Conservation (phyloP, 2,113 vertebrate genomes). For the Triplophysa siluroides region DNA sequence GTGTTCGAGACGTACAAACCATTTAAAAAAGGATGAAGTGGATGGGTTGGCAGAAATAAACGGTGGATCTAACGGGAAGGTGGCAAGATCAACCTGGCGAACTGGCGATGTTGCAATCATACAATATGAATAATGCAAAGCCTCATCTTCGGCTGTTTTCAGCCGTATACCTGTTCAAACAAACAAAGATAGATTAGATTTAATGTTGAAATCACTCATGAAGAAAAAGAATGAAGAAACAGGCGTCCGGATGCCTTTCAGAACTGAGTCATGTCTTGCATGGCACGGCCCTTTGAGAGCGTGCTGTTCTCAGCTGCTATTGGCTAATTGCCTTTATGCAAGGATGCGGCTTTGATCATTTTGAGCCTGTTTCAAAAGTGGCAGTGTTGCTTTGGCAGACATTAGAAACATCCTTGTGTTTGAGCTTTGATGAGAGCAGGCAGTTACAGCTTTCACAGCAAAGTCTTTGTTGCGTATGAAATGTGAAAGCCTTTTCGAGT, state of each 20-base stretch:
- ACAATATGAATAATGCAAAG: neutral
- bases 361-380: neutral
- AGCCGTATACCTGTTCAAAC: neutral
- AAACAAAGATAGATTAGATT: neutral
- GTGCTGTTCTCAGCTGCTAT: neutral
- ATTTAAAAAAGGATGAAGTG: neutral
- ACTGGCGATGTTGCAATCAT: neutral
- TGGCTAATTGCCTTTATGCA: constrained; percentile 18
- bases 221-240: neutral
- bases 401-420: constrained; percentile 4
- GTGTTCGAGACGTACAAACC: neutral
- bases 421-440: constrained; percentile 1
- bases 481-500: constrained; percentile 1
- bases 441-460: neutral
- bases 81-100: neutral
- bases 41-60: neutral
- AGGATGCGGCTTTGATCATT: constrained; percentile 28
- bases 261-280: neutral
- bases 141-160: too few species aligned
- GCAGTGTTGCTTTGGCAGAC: neutral
- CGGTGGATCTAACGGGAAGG: neutral
- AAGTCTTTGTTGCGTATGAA: neutral
- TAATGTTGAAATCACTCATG: neutral
- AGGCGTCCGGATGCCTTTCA: neutral
- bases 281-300: neutral